phyloP scores from a whole-genome alignment of 2,797 vertebrate species.

The Halcyon leucocephala region DNA sequence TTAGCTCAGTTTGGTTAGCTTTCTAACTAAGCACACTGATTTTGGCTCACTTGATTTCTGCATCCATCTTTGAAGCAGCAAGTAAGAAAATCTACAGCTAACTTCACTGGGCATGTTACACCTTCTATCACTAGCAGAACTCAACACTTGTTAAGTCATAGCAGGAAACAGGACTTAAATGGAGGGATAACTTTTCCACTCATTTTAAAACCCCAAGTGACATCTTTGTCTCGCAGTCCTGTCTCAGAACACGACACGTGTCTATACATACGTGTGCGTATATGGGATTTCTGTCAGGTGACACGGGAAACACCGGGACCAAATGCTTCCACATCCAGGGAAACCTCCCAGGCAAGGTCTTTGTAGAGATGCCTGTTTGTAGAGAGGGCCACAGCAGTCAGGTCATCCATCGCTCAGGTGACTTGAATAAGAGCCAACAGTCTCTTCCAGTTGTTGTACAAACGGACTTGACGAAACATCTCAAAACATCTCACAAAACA shows the following conservation, averaged over 20 bases:
- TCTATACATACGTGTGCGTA: rapidly evolving
- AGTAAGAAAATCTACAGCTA: neutral
- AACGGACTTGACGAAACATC: neutral
- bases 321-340: neutral
- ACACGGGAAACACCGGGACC: neutral
- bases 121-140: neutral
- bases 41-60: neutral
- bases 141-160: rapidly evolving
- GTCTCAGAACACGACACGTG: rapidly evolving
- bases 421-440: neutral
- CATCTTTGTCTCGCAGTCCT: neutral
- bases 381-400: neutral
- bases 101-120: neutral
- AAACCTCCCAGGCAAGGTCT: neutral
- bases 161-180: neutral
- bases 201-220: neutral
- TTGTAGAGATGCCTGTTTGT: rapidly evolving
- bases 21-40: neutral
- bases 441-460: rapidly evolving
- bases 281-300: neutral
- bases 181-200: neutral
- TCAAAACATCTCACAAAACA: too few relatives aligned
- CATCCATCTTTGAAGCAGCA: neutral
- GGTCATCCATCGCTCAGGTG: too few relatives aligned
- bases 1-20: neutral